phyloP scores from a whole-genome alignment of 1,140 invertebrate genomes.

The Helicoverpa armigera region DNA sequence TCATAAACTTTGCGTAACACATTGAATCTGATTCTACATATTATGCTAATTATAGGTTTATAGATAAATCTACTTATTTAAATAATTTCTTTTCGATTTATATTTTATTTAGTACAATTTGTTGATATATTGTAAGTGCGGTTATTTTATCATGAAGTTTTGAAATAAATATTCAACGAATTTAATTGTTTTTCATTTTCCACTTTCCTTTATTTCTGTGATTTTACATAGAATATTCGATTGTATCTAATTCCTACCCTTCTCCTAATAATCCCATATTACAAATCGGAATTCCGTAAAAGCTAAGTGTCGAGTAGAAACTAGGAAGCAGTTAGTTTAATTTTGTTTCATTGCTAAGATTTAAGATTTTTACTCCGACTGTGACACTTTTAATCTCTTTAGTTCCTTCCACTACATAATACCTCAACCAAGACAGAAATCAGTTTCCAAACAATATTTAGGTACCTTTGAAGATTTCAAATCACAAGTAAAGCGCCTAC shows the following conservation, averaged over 20 bases:
- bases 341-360: no score
- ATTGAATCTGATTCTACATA: background rate
- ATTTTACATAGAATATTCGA: no score
- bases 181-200: background rate
- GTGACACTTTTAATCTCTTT: no score
- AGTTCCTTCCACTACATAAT: no score
- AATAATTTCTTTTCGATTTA: background rate
- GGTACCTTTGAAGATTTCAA: no score
- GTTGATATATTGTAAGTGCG: conserved; percentile 19
- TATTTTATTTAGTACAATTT: conserved; percentile 36
- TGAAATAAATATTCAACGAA: background rate
- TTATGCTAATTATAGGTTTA: background rate
- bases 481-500: no score
- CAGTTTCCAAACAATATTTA: no score
- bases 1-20: background rate
- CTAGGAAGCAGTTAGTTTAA: no score
- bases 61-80: conserved; percentile 6
- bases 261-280: background rate
- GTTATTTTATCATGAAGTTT: conserved; percentile 26
- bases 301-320: no score
- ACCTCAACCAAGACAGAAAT: no score
- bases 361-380: no score
- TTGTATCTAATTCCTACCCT: background rate
- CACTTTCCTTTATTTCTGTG: background rate
- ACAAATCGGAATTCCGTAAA: no score